Evolutionary conservation across 2,888 invertebrate genomes (phyloP), one percentile per base, ranked within the genome.

Genomic region (Lucinisca nassula): DNA sequence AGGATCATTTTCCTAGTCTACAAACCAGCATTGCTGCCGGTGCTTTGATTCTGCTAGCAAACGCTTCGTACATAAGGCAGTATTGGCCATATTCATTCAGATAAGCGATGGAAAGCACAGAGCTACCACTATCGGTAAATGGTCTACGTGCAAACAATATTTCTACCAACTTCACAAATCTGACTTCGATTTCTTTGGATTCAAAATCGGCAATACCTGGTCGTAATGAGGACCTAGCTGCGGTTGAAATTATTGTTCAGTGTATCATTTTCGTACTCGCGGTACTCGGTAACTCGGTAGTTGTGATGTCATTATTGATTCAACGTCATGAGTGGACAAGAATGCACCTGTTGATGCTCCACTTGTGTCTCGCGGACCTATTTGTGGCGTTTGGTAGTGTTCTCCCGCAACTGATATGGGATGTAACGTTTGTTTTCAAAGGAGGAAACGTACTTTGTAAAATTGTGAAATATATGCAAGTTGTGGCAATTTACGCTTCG

Each of bases 301-400:
- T 95, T 2, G 83, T 95, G 35, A 79, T 93, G 12, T 49, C 82
- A 21, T 92, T 94, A 8, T 79, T 90, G 49, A 85, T 94, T 35
- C 90, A 91, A 10, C 84, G 92, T 32, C 97, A 97, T 91, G 97
- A 97, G 92, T 95, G 97, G 37, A 97, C 97, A 14, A 96, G 98
- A 40, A 98, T 98, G 97, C 97, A 97, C 94, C 97, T 97, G 94
- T 97, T 98, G 94, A 98, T 98, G 92, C 96, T 98, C 72, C 98
- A 98, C 93, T 96, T 98, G 79, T 97, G 97, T 92, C 96, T 97
- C 30, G 97, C 98, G 0, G 98, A 98, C 94, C 96, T 98, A 73
- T 96, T 97, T 82, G 98, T 97, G 0, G 98, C 97, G 0, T 96
- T 98, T 92, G 97, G 97, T 85, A 97, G 98, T 94, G 97, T 98